Base-by-base conservation (phyloP, 2,888 invertebrate species). In the Dascillus cervinus region DNA sequence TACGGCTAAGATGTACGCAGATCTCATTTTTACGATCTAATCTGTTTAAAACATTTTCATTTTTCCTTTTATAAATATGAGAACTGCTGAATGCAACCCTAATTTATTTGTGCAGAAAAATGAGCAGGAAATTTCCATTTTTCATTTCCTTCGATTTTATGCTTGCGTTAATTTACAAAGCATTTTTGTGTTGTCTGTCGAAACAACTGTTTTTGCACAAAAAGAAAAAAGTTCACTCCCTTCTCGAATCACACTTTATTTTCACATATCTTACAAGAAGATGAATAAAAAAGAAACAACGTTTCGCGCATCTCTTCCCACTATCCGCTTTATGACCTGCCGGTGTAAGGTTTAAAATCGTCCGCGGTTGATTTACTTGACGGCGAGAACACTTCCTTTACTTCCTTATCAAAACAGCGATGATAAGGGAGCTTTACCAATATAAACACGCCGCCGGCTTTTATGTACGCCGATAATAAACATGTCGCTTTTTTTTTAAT, bases 381-480 rank as follows among this genome's bases (percentile, higher is more conserved):
- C 10, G 11, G 26, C 22, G 20, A n/a, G 23, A 37, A 30, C 20
- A 39, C 26, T 29, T 33, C 28, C 36, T 34, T 28, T 36, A 33
- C 43, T 44, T 46, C 34, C 46, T 49, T 52, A 50, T 49, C 48
- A 42, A 34, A 46, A 43, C 39, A 41, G 48, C 42, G 28, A 34
- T 31, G 48, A 49, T 49, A 50, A 47, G 47, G 33, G 14, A 36
- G 36, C 45, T 36, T 38, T 45, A 44, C 44, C 44, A 50, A 48
- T 49, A 46, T 49, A 47, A 46, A 48, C 39, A 47, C 39, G 47
- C 43, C 39, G 29, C 34, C 10, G 40, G 39, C 43, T 36, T 44
- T 43, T 47, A 32, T 39, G 34, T 32, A 38, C 35, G n/a, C n/a
- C n/a, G n/a, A n/a, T n/a, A n/a, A n/a, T n/a, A n/a, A n/a, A n/a